Conservation (phyloP, 2,113 vertebrate genomes). For the Condylura cristata region DNA sequence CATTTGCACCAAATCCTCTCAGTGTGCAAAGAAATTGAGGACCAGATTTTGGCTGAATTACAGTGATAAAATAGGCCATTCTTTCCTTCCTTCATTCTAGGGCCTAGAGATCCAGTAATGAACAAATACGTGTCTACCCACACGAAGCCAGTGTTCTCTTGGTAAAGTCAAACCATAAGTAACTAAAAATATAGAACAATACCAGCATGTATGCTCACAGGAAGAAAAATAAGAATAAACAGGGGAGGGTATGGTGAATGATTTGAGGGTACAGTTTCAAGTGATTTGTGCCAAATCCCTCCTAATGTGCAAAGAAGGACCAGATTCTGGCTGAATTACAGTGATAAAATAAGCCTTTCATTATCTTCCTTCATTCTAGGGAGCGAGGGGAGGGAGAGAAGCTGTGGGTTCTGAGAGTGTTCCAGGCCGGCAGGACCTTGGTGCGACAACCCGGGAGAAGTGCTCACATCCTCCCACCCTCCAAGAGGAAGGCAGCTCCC, state of each 20-base stretch:
- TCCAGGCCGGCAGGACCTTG: background rate
- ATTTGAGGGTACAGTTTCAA: too few species aligned
- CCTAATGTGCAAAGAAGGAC: background rate
- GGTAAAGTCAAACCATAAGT: background rate
- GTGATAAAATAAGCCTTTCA: background rate
- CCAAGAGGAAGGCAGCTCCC: background rate
- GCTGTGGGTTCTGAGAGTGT: background rate
- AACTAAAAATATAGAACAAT: background rate
- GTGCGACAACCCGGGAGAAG: rapidly evolving
- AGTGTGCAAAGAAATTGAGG: background rate
- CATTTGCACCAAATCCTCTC: background rate
- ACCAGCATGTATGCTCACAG: background rate
- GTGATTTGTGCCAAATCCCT: background rate
- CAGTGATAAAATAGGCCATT: background rate
- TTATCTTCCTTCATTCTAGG: background rate
- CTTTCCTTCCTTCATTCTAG: background rate
- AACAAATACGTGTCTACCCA: background rate
- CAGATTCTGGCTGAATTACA: background rate
- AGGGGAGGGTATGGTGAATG: background rate
- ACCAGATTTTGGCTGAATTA: background rate
- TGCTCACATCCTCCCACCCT: background rate
- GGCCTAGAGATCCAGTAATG: background rate
- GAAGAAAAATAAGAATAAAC: background rate
- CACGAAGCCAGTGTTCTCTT: background rate
- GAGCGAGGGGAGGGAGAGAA: background rate